Conservation (phyloP, 2,888 invertebrate genomes). For the Cremastinae sp. region DNA sequence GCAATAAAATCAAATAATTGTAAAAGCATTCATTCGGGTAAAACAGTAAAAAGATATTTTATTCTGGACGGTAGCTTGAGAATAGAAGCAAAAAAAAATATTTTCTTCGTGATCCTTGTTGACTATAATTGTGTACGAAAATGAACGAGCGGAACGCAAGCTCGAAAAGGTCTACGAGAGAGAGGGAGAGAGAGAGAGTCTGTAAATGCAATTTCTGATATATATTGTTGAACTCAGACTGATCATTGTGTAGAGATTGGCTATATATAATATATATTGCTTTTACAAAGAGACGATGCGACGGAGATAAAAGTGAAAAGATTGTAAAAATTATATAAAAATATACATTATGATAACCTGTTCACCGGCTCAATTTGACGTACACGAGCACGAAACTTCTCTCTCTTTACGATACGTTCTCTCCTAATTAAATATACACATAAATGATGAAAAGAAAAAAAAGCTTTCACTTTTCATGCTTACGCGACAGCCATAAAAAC, state of each 20-base stretch:
- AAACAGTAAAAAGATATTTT: background rate
- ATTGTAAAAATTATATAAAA: slow-evolving; percentile 49
- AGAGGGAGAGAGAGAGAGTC: too few species aligned
- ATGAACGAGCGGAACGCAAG: slow-evolving; percentile 5
- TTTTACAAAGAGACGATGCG: slow-evolving; percentile 37
- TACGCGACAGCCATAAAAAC: slow-evolving; percentile 43
- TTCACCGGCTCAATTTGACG: slow-evolving; percentile 51
- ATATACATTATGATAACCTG: slow-evolving; percentile 34
- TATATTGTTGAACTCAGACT: slow-evolving; percentile 56
- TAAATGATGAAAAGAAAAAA: slow-evolving; percentile 15
- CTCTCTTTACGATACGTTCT: slow-evolving; percentile 42
- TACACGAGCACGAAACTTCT: slow-evolving; percentile 47
- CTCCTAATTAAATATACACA: slow-evolving; percentile 39
- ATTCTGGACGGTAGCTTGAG: slow-evolving; percentile 9
- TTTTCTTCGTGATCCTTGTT: slow-evolving; percentile 15
- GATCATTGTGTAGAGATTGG: slow-evolving; percentile 57
- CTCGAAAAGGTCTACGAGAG: slow-evolving; percentile 34
- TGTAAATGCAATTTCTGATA: slow-evolving; percentile 46
- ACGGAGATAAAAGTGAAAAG: slow-evolving; percentile 17
- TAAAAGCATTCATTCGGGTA: background rate
- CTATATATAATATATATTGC: slow-evolving; percentile 46
- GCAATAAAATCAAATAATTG: slow-evolving; percentile 38
- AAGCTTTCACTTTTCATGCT: slow-evolving; percentile 59
- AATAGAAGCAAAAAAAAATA: slow-evolving; percentile 4
- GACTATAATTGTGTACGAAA: slow-evolving; percentile 8